Base-by-base conservation (phyloP, 1,140 invertebrate genomes). In the Saccostrea cuccullata region DNA sequence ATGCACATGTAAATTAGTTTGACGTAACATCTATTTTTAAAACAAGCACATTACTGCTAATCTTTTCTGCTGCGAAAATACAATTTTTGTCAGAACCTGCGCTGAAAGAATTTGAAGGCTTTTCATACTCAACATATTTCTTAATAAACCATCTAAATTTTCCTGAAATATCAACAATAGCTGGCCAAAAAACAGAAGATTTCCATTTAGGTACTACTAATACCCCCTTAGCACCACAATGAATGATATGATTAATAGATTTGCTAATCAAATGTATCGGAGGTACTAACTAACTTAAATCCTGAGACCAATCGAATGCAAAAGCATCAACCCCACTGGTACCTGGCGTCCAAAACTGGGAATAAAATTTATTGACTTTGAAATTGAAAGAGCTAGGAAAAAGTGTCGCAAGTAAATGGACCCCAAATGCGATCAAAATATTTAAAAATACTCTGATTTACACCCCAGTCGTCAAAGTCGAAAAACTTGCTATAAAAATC, bases 321-420 rank as follows among this genome's bases (percentile, higher is more conserved):
- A 90, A 90, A 20, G 84, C 82, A 84, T 90, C 85, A 36, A 90
- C 84, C 20, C 89, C 67, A 12, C 3, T 26, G 1, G 47, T 8
- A 47, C 47, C 47, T 47, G 47, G 47, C 47, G n/a, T 83, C 84
- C 84, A 89, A 84, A 64, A 77, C 3, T 11, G n/a, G 0, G 85
- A 88, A 88, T 84, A 88, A 23, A 90, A 77, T 17, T 56, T 82
- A 0, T 86, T 55, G 20, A 86, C 17, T 55, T 86, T 90, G 13
- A 40, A 47, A 36, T 88, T 90, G n/a, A 86, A 67, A 15, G 2
- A 15, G 77, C 26, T 77, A 15, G 70, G 1, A 47, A n/a, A 47
- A 47, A 47, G 47, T 47, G 6, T 47, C 47, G 47, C 47, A 47
- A 8, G 5, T 47, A 9, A 47, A 47, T 47, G 47, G 47, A 8